These are phyloP conservation scores for Radopholus similis DNA, from an alignment of 1,140 invertebrate species.

Conservation along the genomic window DNA sequence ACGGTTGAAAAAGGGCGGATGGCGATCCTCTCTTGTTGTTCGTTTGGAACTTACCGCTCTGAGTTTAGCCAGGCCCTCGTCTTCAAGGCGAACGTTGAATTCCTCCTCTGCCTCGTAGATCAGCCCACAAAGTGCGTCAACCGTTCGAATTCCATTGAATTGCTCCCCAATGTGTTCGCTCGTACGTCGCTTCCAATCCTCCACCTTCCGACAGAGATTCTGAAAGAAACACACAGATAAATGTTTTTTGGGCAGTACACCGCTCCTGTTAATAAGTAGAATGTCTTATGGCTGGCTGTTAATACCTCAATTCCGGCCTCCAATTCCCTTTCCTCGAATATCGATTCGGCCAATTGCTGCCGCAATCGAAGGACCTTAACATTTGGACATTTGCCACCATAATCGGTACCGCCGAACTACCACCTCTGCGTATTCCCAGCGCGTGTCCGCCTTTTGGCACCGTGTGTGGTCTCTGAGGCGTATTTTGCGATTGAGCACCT, in stretches of 20 bases:
- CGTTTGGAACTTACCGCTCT: neutral
- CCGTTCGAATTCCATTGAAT: neutral
- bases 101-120: slow-evolving; percentile 20
- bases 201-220: slow-evolving; percentile 19
- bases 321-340: slow-evolving; percentile 25
- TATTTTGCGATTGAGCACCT: slow-evolving; percentile 29
- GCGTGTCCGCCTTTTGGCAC: slow-evolving; percentile 36
- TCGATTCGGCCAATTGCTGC: slow-evolving; percentile 27
- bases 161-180: neutral
- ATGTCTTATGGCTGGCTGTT: too few species aligned
- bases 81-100: slow-evolving; percentile 6
- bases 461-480: slow-evolving; percentile 42
- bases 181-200: slow-evolving; percentile 15
- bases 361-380: slow-evolving; percentile 7
- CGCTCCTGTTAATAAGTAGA: too few species aligned
- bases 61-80: neutral
- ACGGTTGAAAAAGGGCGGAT: too few species aligned
- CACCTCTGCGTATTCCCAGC: slow-evolving; percentile 29
- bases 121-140: slow-evolving; percentile 8
- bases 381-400: neutral
- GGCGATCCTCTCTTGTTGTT: too few species aligned
- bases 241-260: neutral
- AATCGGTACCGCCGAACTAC: neutral
- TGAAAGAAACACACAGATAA: slow-evolving; percentile 21
- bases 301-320: slow-evolving; percentile 11